Percentiles rank a stretch among this genome's conserved stretches.
Conservation (phyloP, 2,888 invertebrate species). For the Spodoptera picta region DNA sequence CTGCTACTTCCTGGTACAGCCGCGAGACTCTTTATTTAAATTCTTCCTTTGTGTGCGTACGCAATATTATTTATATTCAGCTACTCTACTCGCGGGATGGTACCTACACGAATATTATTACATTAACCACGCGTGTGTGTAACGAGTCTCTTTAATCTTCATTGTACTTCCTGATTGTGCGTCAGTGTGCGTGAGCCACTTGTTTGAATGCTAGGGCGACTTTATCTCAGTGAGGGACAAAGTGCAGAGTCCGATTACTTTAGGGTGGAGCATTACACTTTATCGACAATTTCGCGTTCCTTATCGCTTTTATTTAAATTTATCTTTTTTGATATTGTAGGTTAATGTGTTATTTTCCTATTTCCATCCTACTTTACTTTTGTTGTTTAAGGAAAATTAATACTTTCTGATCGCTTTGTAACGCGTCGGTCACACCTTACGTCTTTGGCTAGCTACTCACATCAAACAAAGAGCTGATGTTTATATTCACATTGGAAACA, state of each 20-base stretch:
- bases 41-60: constrained; percentile 84
- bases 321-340: constrained; percentile 4
- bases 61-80: constrained; percentile 85
- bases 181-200: constrained; percentile 86
- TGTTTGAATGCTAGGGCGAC: constrained; percentile 88
- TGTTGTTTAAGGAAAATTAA: constrained; percentile 13
- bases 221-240: constrained; percentile 87
- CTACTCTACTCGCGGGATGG: constrained; percentile 74
- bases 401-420: constrained; percentile 30
- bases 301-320: constrained; percentile 1
- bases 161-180: constrained; percentile 87
- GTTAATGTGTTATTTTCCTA: constrained; percentile 13
- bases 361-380: constrained; percentile 3
- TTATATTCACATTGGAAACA: constrained; percentile 86
- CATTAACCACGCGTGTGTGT: constrained; percentile 80
- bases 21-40: constrained; percentile 87
- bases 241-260: constrained; percentile 88
- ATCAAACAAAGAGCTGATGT: constrained; percentile 77
- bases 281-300: constrained; percentile 65
- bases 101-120: constrained; percentile 82
- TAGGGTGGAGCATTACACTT: constrained; percentile 69
- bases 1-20: constrained; percentile 88
- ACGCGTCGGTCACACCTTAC: constrained; percentile 24
- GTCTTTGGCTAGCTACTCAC: constrained; percentile 55
- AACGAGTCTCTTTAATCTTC: constrained; percentile 86